Conservation (phyloP, 2,797 vertebrate species). For the Gadopsis bispinosus region DNA sequence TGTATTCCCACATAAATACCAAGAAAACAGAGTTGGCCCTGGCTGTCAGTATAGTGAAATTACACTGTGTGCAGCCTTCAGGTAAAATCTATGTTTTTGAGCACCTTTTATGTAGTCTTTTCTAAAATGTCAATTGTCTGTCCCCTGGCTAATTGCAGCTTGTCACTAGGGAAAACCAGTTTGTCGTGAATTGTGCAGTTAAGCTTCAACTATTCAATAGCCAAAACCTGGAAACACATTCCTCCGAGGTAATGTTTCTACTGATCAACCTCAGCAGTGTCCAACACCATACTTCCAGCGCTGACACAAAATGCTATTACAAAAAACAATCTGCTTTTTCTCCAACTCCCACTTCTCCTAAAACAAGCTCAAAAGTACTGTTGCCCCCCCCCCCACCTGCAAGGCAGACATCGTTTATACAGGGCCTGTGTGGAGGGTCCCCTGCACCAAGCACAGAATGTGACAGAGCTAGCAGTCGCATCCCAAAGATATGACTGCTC, state of each 20-base stretch:
- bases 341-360: not conserved
- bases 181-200: constrained; percentile 7
- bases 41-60: not conserved
- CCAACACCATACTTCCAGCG: not conserved
- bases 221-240: not conserved
- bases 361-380: not conserved
- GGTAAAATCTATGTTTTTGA: not conserved
- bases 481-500: no score
- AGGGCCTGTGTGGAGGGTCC: no score
- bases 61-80: not conserved
- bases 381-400: no score
- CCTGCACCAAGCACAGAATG: no score
- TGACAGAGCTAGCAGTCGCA: no score
- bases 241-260: constrained; percentile 2
- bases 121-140: not conserved
- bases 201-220: not conserved
- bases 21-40: not conserved
- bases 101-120: not conserved
- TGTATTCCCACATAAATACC: not conserved
- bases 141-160: not conserved
- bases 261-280: not conserved
- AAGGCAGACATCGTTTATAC: no score
- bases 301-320: not conserved
- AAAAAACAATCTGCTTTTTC: not conserved
- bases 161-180: not conserved